Base-by-base conservation (phyloP, 2,797 vertebrate species). In the Neopelma chrysocephalum region DNA sequence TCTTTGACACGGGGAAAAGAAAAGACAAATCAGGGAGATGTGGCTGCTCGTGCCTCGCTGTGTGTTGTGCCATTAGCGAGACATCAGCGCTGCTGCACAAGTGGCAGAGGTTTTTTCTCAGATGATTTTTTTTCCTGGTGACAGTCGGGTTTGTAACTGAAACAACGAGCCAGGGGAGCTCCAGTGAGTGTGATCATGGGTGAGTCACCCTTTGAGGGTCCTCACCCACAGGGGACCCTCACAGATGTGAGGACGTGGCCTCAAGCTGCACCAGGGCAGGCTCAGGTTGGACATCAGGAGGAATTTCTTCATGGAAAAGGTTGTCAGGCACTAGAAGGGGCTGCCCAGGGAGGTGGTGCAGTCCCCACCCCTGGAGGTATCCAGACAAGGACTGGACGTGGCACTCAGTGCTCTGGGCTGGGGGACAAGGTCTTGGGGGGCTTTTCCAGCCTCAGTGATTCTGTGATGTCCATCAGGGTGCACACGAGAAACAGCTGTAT, bases 401-500 rank as follows among this genome's bases (percentile, higher is more conserved):
- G 11, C 68, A 65, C 51, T 57, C 21, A 36, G 34, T 0, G 32
- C 31, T 50, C 26, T 15, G 50, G 45, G 38, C 29, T 70, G 48
- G 38, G 36, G 12, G 18, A 80, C 45, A 65, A 16, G 27, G 60
- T 10, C 4, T 40, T 6, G 29, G 40, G 26, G 47, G 61, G 21
- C 1, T 88, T 89, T 61, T 54, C 61, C 34, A 34, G 0, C 16
- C 54, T 61, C 61, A 54, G 21, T 11, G 40, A 20, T 60, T 38
- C 53, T 60, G 40, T 17, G 42, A 15, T 21, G 42, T 21, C 66
- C 29, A 62, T 6, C 13, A 25, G 10, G 5, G 2, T 27, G 18
- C 3, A 3, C 8, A 21, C 0, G 2, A 65, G 50, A 57, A 27
- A 23, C 1, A 15, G 2, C 10, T n/a, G 15, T 9, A 31, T 3